phyloP scores from a whole-genome alignment of 2,113 vertebrate species.

The Gymnocephalus cernua region DNA sequence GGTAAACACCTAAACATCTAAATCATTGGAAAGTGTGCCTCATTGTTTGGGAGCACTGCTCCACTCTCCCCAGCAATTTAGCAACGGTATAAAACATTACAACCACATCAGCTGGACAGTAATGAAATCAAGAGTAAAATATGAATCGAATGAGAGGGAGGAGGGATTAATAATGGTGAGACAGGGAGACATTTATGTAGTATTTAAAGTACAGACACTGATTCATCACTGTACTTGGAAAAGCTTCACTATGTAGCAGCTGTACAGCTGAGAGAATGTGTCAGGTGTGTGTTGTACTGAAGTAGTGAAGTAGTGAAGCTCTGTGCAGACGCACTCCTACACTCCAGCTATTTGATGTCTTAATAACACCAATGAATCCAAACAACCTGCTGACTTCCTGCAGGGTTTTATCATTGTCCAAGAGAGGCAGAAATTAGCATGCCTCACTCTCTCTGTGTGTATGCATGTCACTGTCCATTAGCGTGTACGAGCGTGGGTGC shows the following conservation, averaged over 20 bases:
- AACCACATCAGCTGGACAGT: conserved; percentile 52
- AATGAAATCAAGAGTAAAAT: conserved; percentile 30
- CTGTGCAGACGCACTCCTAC: conserved; percentile 5
- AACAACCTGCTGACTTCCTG: conserved; percentile 47
- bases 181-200: not conserved
- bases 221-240: conserved; percentile 3
- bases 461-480: conserved; percentile 60
- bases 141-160: conserved; percentile 12
- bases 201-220: not conserved
- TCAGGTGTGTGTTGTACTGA: conserved; percentile 10
- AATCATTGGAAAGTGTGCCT: conserved; percentile 80
- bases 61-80: conserved; percentile 27
- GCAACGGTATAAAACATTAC: conserved; percentile 58
- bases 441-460: conserved; percentile 45
- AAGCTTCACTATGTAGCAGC: not conserved
- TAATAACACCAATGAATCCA: conserved; percentile 46
- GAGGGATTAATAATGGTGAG: not conserved
- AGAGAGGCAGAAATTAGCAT: conserved; percentile 59
- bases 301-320: too few species aligned
- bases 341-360: conserved; percentile 52
- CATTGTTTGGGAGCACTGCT: conserved; percentile 46
- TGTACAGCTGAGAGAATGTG: conserved; percentile 5
- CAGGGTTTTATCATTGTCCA: conserved; percentile 56
- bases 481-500: conserved; percentile 13
- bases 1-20: conserved; percentile 77